A percentile compares a stretch with the other conserved stretches of the same genome.
phyloP scores from a whole-genome alignment of 2,113 vertebrate genomes.

The Nibea coibor region DNA sequence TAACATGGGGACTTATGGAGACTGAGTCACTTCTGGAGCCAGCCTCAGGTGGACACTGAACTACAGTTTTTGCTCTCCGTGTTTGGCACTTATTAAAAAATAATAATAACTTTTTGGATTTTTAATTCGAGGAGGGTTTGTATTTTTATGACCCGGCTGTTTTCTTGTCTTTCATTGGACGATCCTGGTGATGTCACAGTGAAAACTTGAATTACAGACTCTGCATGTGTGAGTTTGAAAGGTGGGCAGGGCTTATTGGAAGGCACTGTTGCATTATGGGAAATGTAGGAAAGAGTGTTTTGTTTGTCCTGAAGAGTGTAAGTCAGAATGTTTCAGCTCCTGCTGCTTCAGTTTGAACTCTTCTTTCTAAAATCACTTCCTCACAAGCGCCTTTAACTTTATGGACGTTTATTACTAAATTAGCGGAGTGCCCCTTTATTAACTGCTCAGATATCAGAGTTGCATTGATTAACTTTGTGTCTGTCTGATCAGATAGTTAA shows the following conservation, averaged over 20 bases:
- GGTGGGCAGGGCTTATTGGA: neutral
- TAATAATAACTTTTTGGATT: too few species aligned
- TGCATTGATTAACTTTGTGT: neutral
- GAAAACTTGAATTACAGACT: neutral
- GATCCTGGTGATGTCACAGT: too few species aligned
- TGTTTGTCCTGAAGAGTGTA: neutral
- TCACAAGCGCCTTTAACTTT: rapidly evolving
- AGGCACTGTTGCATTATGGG: constrained; percentile 16
- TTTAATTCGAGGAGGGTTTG: too few species aligned
- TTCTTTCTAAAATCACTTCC: neutral
- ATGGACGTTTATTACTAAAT: neutral
- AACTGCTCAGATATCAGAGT: neutral
- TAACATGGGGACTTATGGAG: too few species aligned
- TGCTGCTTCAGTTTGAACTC: too few species aligned
- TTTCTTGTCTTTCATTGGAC: too few species aligned
- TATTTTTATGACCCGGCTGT: too few species aligned
- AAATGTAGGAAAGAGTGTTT: constrained; percentile 7
- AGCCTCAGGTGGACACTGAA: too few species aligned
- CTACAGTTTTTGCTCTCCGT: too few species aligned
- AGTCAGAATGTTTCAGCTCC: rapidly evolving
- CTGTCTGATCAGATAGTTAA: neutral
- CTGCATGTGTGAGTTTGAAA: neutral
- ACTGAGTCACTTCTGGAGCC: too few species aligned
- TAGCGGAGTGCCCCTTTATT: neutral
- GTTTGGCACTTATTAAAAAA: too few species aligned